Evolutionary conservation across 1,140 invertebrate genomes (phyloP), one percentile per base, ranked within the genome.

Genomic region (Centruroides vittatus): DNA sequence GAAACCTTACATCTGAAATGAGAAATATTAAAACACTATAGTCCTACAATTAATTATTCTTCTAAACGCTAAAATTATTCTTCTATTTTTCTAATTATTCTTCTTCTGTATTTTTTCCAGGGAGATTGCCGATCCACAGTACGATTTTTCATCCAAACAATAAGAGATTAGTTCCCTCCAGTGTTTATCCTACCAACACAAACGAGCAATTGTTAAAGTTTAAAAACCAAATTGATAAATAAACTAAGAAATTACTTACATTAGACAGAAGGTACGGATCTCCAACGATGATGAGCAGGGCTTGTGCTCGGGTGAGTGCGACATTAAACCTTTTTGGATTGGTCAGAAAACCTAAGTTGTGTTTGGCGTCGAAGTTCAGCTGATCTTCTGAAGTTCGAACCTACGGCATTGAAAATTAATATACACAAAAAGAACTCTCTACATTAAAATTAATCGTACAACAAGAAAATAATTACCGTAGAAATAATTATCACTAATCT

Each of bases 251-350:
- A 23, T 23, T 34, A 35, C 36, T 56, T 55, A 57, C 64, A 34
- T 66, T 48, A 11, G 71, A 67, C 35, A 96, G 74, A 4, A 93
- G 71, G 70, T 82, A 75, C 3, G 90, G 89, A 76, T 93, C 86
- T 46, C 90, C 91, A 65, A 93, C 78, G 57, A 94, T 76, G 58
- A 94, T 80, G 35, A 90, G 75, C 47, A 92, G 72, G 12, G 83
- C 79, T 67, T 88, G 82, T 8, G 89, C 86, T 67, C 91, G 79
- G 8, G 89, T 92, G 34, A 93, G 79, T 8, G 88, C 83, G 4
- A 94, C 91, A 76, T 94, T 95, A 67, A 93, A 81, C 67, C 89
- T 78, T 73, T 86, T 83, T 35, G 81, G 82, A 67, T 79, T 83
- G 47, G 77, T 77, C 8, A 91, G 79, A 73, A 93, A 94, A 13